Percentiles rank a stretch among this genome's conserved stretches.
Conservation (phyloP, 2,113 vertebrate genomes). For the Cheirogaleus medius region DNA sequence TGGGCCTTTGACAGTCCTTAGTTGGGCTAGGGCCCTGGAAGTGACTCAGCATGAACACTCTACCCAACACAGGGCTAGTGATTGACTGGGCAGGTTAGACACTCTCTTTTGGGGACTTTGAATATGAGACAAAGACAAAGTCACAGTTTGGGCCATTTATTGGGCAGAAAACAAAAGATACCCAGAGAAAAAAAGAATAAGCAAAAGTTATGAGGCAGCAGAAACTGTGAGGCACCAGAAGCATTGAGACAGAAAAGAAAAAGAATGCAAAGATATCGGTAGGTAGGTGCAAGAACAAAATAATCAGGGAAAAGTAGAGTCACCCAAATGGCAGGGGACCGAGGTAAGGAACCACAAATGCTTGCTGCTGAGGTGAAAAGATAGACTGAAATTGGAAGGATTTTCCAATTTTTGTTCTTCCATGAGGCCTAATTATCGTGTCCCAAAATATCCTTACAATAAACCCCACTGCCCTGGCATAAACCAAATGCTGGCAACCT, state of each 20-base stretch:
- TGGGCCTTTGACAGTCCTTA: neutral
- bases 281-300: neutral
- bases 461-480: neutral
- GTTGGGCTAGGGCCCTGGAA: neutral
- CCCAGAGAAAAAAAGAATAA: neutral
- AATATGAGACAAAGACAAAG: neutral
- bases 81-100: neutral
- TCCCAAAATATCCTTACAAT: neutral
- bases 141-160: neutral
- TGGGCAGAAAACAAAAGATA: neutral
- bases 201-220: neutral
- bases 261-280: neutral
- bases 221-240: neutral
- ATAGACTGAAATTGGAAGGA: neutral
- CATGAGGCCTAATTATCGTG: neutral
- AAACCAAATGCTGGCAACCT: neutral
- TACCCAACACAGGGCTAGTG: neutral
- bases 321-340: neutral
- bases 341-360: neutral
- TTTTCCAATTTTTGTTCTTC: neutral
- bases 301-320: neutral
- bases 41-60: neutral
- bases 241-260: neutral
- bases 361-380: neutral
- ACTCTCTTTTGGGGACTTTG: neutral